phyloP scores from a whole-genome alignment of 2,888 invertebrate species.

The Drosophila nr. fundita region DNA sequence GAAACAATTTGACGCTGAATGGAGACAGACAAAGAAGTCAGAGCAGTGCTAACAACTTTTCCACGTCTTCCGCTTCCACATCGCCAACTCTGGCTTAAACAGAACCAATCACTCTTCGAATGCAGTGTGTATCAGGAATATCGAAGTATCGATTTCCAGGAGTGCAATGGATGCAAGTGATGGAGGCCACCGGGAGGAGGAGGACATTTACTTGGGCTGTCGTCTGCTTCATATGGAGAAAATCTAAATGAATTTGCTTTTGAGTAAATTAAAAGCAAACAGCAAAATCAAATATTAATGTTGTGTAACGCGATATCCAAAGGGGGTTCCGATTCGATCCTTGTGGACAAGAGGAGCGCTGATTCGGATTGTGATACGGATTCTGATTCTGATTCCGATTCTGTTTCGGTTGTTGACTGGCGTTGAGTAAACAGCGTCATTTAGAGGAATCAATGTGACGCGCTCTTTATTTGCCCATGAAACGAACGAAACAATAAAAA shows the following conservation, averaged over 20 bases:
- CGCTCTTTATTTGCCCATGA: conserved; percentile 43
- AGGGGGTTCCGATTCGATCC: conserved; percentile 51
- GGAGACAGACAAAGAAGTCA: background rate
- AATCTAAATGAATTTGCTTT: conserved; percentile 73
- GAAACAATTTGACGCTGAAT: conserved; percentile 5
- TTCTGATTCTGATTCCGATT: background rate
- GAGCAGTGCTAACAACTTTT: background rate
- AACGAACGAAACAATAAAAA: conserved; percentile 40
- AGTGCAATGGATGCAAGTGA: conserved; percentile 31
- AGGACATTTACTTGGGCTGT: conserved; percentile 26
- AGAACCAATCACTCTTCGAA: conserved; percentile 12
- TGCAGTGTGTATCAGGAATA: conserved; percentile 41
- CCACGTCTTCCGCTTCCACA: background rate
- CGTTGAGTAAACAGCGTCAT: conserved; percentile 53
- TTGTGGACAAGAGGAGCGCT: conserved; percentile 35
- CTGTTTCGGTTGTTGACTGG: conserved; percentile 36
- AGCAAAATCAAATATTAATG: conserved; percentile 81
- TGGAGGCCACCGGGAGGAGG: background rate
- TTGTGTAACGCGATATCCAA: conserved; percentile 61
- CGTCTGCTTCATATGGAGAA: conserved; percentile 38
- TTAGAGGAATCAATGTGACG: conserved; percentile 64
- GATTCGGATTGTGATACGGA: conserved; percentile 9
- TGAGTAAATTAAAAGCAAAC: conserved; percentile 78
- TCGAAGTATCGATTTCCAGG: conserved; percentile 62
- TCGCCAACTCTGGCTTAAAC: background rate